Conservation (phyloP, 2,113 vertebrate species). For the Aepyceros melampus region DNA sequence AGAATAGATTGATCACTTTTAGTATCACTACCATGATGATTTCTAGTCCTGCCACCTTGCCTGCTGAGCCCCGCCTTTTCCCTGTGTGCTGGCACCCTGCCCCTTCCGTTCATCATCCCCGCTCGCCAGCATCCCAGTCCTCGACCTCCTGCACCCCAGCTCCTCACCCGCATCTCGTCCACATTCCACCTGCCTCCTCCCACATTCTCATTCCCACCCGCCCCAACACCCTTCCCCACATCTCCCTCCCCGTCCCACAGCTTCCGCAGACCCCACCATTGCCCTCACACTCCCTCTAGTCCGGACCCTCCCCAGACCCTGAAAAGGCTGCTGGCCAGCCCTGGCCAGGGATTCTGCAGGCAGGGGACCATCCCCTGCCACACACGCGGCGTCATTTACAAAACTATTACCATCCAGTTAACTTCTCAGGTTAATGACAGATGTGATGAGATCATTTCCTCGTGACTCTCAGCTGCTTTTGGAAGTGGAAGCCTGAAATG, state of each 20-base stretch:
- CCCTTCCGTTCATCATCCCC: background rate
- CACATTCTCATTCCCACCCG: accelerated
- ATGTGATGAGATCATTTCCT: background rate
- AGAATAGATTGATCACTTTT: background rate
- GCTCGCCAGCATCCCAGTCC: background rate
- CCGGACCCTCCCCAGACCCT: background rate
- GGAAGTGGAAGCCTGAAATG: background rate
- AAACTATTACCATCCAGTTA: background rate
- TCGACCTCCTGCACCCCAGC: background rate
- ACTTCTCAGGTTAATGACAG: background rate
- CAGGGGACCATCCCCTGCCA: background rate
- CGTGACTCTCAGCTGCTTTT: background rate
- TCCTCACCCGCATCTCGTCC: background rate
- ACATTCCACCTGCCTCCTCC: background rate
- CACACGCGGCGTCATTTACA: accelerated
- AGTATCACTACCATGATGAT: background rate
- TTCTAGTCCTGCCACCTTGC: too few species aligned
- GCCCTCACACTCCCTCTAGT: background rate
- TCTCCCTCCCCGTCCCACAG: accelerated
- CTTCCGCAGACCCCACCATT: background rate
- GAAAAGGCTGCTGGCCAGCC: background rate
- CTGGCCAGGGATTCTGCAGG: background rate
- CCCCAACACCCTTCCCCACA: too few species aligned
- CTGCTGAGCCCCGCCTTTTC: accelerated
- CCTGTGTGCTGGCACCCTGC: background rate